Conservation (phyloP, 2,113 vertebrate species). For the Osmerus mordax region DNA sequence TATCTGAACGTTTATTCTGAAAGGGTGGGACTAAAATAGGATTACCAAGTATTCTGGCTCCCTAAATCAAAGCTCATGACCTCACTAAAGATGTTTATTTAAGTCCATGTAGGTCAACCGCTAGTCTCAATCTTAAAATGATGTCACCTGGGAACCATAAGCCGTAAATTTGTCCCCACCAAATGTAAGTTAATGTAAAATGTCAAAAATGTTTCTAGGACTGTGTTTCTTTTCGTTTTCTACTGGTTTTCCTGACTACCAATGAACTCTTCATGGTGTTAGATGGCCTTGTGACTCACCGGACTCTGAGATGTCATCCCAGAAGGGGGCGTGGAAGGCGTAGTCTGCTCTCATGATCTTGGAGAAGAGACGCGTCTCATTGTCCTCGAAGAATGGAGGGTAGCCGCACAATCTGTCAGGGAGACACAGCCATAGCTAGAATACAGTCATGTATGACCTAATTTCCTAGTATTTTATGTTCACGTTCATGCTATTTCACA, state of each 20-base stretch:
- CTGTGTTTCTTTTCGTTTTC: too few species aligned
- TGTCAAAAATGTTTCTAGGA: too few species aligned
- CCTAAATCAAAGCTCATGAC: too few species aligned
- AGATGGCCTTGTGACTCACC: constrained; percentile 62
- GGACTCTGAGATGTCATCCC: constrained; percentile 92
- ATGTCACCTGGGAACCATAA: neutral
- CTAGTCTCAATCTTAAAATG: neutral
- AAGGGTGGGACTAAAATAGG: too few species aligned
- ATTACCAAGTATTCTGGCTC: too few species aligned
- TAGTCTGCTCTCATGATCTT: constrained; percentile 92
- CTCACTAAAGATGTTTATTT: neutral
- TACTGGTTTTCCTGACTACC: too few species aligned
- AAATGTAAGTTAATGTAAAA: too few species aligned
- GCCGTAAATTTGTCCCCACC: neutral
- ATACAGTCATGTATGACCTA: neutral
- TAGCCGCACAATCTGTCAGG: constrained; percentile 86
- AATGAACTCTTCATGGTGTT: too few species aligned
- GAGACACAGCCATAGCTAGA: neutral
- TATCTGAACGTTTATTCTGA: too few species aligned
- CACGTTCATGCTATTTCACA: too few species aligned
- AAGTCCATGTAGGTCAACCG: neutral
- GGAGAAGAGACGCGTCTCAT: constrained; percentile 85
- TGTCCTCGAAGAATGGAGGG: constrained; percentile 93
- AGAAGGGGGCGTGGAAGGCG: constrained; percentile 90
- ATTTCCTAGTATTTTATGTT: too few species aligned